Conservation (phyloP, 2,888 invertebrate species). For the Leptinotarsa haldemani region DNA sequence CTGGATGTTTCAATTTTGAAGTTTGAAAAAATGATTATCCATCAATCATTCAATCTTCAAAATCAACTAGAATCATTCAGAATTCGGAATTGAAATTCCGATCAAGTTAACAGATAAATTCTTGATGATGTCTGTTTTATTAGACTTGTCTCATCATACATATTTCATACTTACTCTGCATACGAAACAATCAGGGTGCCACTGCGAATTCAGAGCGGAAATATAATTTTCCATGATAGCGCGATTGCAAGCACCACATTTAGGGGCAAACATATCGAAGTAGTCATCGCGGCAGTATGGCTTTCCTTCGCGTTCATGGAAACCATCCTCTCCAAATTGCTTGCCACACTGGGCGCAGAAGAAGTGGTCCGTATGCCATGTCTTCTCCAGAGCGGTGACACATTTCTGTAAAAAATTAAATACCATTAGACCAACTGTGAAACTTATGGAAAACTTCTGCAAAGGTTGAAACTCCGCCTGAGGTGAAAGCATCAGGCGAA, state of each 20-base stretch:
- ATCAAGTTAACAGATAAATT: too few species aligned
- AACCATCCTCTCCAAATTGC: conserved; percentile 97
- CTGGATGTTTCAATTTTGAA: background rate
- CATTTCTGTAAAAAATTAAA: conserved; percentile 82
- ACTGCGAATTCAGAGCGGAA: conserved; percentile 95
- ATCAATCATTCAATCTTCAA: too few species aligned
- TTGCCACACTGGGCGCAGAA: conserved; percentile 98
- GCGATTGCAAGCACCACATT: conserved; percentile 95
- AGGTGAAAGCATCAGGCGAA: background rate
- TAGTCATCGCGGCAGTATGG: conserved; percentile 97
- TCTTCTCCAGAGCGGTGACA: conserved; percentile 96
- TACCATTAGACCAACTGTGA: conserved; percentile 58
- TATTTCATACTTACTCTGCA: conserved; percentile 85
- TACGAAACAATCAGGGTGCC: conserved; percentile 99
- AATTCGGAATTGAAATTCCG: too few species aligned
- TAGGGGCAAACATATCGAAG: conserved; percentile 97
- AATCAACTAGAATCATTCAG: too few species aligned
- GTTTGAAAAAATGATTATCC: too few species aligned
- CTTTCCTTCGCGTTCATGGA: conserved; percentile 96
- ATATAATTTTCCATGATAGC: conserved; percentile 99
- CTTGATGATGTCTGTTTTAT: too few species aligned
- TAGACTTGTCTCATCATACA: background rate
- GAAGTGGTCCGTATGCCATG: conserved; percentile 99
- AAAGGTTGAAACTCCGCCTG: background rate
- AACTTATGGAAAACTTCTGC: conserved; percentile 17